A percentile compares a stretch with the other conserved stretches of the same genome.
phyloP scores from a whole-genome alignment of 2,113 vertebrate species.

The Pimephales promelas region DNA sequence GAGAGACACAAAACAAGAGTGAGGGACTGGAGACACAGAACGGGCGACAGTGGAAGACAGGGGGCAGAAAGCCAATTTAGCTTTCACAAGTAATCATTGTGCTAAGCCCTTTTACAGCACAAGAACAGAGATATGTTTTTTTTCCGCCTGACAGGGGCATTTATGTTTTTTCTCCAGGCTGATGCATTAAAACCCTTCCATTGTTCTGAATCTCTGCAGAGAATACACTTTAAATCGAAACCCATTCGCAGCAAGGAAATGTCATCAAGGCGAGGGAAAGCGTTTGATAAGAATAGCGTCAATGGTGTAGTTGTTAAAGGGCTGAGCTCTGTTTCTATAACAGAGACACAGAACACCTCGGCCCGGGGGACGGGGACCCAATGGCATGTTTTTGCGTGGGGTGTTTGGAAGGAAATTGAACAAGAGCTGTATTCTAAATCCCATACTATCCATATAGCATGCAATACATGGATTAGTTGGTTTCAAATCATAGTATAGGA shows the following conservation, averaged over 20 bases:
- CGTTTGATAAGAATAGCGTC: conserved; percentile 23
- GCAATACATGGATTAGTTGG: background rate
- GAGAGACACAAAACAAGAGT: conserved; percentile 26
- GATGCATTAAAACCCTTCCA: conserved; percentile 31
- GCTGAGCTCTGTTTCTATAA: conserved; percentile 19
- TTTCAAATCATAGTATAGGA: background rate
- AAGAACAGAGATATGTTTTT: conserved; percentile 50
- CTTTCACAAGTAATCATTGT: conserved; percentile 68
- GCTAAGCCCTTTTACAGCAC: conserved; percentile 58
- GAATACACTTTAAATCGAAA: conserved; percentile 42
- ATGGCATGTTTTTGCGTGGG: background rate
- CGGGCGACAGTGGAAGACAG: conserved; percentile 49
- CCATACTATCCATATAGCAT: background rate
- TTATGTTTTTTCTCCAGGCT: conserved; percentile 30
- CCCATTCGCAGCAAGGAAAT: conserved; percentile 32
- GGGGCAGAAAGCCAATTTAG: conserved; percentile 72
- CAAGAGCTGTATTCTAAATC: background rate
- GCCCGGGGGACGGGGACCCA: background rate
- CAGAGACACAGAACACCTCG: background rate
- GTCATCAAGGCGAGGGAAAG: conserved; percentile 15
- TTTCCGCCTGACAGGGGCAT: conserved; percentile 26
- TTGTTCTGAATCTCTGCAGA: conserved; percentile 39
- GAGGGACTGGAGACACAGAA: conserved; percentile 31
- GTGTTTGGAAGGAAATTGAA: background rate
- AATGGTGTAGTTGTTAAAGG: conserved; percentile 13